phyloP scores from a whole-genome alignment of 2,113 vertebrate species.

The Saguinus imperator region DNA sequence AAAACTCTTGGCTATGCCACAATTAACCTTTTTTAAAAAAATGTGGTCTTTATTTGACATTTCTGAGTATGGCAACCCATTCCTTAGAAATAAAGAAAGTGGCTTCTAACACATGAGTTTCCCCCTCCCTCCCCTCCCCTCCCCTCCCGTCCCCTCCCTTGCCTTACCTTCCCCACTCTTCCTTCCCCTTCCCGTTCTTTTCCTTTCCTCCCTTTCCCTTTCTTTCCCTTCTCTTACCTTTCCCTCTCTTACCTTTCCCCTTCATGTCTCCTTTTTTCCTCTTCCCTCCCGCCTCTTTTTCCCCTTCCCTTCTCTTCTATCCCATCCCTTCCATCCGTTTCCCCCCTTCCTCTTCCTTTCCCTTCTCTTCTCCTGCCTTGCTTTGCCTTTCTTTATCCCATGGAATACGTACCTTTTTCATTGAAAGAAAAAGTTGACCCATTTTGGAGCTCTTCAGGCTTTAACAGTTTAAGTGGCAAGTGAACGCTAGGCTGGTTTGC shows the following conservation, averaged over 20 bases:
- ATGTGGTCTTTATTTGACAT: background rate
- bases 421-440: background rate
- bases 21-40: background rate
- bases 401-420: background rate
- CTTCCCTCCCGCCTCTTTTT: background rate
- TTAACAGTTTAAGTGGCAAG: background rate
- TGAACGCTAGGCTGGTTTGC: background rate
- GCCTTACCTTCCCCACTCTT: background rate
- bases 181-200: accelerated
- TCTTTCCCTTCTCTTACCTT: no score
- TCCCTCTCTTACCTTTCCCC: no score
- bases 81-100: background rate
- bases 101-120: background rate
- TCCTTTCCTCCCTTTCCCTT: background rate
- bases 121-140: no score
- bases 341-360: background rate
- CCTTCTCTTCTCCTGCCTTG: background rate
- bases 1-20: background rate
- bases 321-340: background rate
- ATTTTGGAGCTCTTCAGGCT: background rate
- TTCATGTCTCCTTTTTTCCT: no score
- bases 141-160: no score
- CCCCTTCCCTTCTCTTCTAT: background rate
- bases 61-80: background rate
- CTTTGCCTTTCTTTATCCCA: background rate